Evolutionary conservation across 2,888 invertebrate species (phyloP).

Genomic region (Drosophila parthenogenetica): DNA sequence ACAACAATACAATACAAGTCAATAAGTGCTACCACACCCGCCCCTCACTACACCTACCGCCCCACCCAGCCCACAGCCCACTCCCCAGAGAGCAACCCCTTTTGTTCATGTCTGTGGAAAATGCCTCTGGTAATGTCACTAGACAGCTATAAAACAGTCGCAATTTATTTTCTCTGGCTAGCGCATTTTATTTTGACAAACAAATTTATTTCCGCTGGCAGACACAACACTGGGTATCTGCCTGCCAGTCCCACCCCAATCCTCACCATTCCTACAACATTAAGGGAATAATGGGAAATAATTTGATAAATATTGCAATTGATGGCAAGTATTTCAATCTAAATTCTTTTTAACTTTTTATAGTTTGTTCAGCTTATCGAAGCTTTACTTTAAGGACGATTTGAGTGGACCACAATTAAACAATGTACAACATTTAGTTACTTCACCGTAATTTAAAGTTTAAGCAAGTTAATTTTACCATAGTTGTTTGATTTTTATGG

Average conservation of each 20-base stretch:
- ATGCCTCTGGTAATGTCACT: conserved; percentile 71
- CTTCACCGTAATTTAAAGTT: conserved; percentile 12
- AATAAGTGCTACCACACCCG: conserved; percentile 27
- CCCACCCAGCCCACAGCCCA: neutral
- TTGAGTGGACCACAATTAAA: neutral
- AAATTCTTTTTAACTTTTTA: neutral
- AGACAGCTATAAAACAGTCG: conserved; percentile 75
- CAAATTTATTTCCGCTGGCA: conserved; percentile 68
- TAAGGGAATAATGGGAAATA: conserved; percentile 1
- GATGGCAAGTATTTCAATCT: neutral
- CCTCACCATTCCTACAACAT: neutral
- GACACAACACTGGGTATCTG: conserved; percentile 11
- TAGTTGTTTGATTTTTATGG: conserved; percentile 1
- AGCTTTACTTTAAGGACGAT: neutral
- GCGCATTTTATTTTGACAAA: conserved; percentile 51
- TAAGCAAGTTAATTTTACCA: neutral
- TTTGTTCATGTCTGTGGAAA: conserved; percentile 27
- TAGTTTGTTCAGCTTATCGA: neutral
- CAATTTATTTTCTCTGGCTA: conserved; percentile 65
- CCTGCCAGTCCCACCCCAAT: conserved; percentile 19
- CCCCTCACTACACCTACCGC: too few relatives aligned
- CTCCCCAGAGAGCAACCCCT: conserved; percentile 5
- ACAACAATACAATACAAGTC: conserved; percentile 42
- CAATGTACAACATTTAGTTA: neutral
- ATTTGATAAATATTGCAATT: neutral